These are phyloP conservation scores for Canis aureus DNA, from an alignment of 2,113 vertebrate species.

Conservation along the genomic window DNA sequence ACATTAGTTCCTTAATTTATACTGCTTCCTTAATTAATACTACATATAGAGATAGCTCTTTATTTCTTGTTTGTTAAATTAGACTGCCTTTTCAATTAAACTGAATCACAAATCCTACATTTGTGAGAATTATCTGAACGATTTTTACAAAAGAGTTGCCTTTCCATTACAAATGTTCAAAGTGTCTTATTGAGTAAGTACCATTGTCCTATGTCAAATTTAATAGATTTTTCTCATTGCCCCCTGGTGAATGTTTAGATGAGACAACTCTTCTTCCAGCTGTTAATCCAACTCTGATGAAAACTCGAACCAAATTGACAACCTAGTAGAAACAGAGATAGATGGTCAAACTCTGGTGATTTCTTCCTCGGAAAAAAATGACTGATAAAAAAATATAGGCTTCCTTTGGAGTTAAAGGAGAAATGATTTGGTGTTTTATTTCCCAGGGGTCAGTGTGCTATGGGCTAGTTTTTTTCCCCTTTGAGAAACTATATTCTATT, in stretches of 20 bases:
- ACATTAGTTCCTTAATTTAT: neutral
- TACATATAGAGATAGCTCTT: neutral
- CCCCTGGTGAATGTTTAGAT: constrained; percentile 58
- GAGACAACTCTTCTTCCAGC: constrained; percentile 57
- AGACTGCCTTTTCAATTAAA: neutral
- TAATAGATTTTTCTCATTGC: constrained; percentile 61
- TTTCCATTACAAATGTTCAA: constrained; percentile 51
- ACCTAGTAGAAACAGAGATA: constrained; percentile 65
- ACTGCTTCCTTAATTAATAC: neutral
- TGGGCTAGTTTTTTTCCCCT: neutral
- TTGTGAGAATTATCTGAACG: neutral
- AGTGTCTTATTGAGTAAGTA: constrained; percentile 11
- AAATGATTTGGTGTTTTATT: constrained; percentile 72
- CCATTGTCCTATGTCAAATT: constrained; percentile 1
- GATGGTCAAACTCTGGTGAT: constrained; percentile 40
- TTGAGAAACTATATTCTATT: constrained; percentile 71
- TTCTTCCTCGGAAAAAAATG: constrained; percentile 62
- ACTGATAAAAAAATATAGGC: constrained; percentile 72
- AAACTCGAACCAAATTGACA: constrained; percentile 75
- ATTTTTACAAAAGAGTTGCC: neutral
- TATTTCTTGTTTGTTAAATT: neutral
- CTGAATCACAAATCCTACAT: neutral
- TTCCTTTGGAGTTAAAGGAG: constrained; percentile 72
- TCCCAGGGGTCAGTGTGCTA: constrained; percentile 66
- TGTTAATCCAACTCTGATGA: constrained; percentile 75